Conservation (phyloP, 2,888 invertebrate species). For the Parnassius apollo region DNA sequence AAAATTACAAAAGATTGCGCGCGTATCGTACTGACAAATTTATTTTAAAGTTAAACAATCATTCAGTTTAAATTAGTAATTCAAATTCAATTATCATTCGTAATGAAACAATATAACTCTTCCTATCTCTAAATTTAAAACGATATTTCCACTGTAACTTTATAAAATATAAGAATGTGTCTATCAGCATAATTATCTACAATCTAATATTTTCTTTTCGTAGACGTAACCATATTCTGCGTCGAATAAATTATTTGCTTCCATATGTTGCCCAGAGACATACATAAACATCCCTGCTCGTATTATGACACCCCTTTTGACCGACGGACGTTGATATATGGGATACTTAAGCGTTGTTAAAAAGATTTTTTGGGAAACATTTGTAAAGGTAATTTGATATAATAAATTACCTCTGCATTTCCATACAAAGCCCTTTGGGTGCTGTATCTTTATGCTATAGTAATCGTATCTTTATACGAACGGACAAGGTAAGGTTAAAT, state of each 20-base stretch:
- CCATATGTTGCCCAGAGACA: slow-evolving; percentile 2
- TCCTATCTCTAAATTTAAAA: too few relatives aligned
- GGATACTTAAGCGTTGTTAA: slow-evolving; percentile 22
- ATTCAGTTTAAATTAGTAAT: too few relatives aligned
- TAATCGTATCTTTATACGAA: slow-evolving; percentile 4
- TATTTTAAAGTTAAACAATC: too few relatives aligned
- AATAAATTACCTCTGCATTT: slow-evolving; percentile 23
- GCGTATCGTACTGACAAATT: too few relatives aligned
- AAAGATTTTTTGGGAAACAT: slow-evolving; percentile 21
- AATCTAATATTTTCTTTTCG: too few relatives aligned
- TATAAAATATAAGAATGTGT: too few relatives aligned
- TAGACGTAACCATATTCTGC: background rate
- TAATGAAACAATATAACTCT: too few relatives aligned
- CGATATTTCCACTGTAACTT: too few relatives aligned
- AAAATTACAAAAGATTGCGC: too few relatives aligned
- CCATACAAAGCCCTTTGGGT: slow-evolving; percentile 22
- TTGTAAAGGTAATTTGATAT: slow-evolving; percentile 23
- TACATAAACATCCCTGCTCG: slow-evolving; percentile 7
- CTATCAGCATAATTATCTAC: background rate
- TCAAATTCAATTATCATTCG: too few relatives aligned
- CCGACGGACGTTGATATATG: slow-evolving; percentile 24
- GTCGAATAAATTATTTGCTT: background rate
- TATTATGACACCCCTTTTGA: slow-evolving; percentile 10
- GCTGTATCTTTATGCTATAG: slow-evolving; percentile 6
- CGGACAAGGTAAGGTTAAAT: slow-evolving; percentile 9